These are phyloP conservation scores for Rhogogaster chlorosoma DNA, from an alignment of 2,888 invertebrate species.

Conservation along the genomic window DNA sequence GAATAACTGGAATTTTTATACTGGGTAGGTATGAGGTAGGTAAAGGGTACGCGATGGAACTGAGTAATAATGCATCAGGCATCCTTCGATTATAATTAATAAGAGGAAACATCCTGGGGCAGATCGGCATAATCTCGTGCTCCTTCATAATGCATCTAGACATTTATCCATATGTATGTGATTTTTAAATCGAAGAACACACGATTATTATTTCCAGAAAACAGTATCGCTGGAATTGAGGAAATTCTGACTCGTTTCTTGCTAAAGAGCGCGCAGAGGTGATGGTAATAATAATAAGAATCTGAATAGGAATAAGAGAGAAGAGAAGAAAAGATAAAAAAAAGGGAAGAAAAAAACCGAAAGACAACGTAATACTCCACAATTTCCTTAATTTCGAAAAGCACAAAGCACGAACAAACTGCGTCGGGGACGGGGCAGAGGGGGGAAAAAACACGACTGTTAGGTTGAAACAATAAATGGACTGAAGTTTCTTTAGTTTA, in stretches of 20 bases:
- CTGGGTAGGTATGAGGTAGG: background rate
- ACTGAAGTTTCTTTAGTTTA: background rate
- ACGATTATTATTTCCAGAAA: background rate
- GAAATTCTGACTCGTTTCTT: background rate
- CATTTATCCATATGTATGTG: background rate
- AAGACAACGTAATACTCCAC: constrained; percentile 9
- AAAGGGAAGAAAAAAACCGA: background rate
- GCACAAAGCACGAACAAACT: constrained; percentile 11
- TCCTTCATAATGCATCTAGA: background rate
- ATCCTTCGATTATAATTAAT: constrained; percentile 28
- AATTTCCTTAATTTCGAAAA: constrained; percentile 30
- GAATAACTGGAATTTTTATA: background rate
- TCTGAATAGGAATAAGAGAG: background rate
- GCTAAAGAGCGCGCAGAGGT: background rate
- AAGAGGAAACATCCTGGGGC: constrained; percentile 11
- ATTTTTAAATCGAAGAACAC: background rate
- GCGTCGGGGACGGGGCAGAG: background rate
- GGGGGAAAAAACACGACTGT: background rate
- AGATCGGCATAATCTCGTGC: background rate
- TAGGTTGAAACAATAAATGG: constrained; percentile 17
- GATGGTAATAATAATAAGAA: background rate
- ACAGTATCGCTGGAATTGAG: background rate
- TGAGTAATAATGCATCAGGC: constrained; percentile 4
- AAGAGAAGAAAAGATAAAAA: background rate
- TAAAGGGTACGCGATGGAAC: background rate